Evolutionary conservation across 1,140 invertebrate species (phyloP).

Genomic region (Lepidostoma basale): DNA sequence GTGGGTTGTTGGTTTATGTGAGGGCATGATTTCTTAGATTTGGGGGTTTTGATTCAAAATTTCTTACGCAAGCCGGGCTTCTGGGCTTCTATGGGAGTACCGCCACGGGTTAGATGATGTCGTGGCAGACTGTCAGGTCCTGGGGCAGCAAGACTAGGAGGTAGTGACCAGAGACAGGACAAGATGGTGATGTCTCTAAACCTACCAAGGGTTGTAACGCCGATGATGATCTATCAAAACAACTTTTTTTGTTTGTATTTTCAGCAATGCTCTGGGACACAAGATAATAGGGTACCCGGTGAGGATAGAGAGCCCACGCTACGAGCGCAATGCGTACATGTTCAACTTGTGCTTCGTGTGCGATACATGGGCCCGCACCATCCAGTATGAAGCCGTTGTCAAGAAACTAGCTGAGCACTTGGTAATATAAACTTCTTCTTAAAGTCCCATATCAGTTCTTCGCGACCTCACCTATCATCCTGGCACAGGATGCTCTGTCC

Average conservation of each 20-base stretch:
- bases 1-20: no score
- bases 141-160: no score
- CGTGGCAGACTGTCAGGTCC: no score
- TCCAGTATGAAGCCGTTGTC: constrained; percentile 91
- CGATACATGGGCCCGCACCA: constrained; percentile 83
- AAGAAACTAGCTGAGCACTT: constrained; percentile 93
- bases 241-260: constrained; percentile 44
- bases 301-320: constrained; percentile 86
- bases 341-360: constrained; percentile 97
- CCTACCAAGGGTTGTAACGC: no score
- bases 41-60: no score
- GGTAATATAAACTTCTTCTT: constrained; percentile 60
- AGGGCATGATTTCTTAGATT: no score
- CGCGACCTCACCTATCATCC: background rate
- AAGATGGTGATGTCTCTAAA: no score
- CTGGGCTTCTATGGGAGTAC: no score
- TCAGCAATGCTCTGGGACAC: constrained; percentile 76
- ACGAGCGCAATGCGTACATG: constrained; percentile 91
- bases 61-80: no score
- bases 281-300: constrained; percentile 95
- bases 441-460: background rate
- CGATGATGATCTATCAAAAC: no score
- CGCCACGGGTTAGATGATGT: no score
- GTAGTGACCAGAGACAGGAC: no score
- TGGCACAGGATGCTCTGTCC: background rate